Evolutionary conservation across 2,888 invertebrate species (phyloP).

Genomic region (Lypha dubia): DNA sequence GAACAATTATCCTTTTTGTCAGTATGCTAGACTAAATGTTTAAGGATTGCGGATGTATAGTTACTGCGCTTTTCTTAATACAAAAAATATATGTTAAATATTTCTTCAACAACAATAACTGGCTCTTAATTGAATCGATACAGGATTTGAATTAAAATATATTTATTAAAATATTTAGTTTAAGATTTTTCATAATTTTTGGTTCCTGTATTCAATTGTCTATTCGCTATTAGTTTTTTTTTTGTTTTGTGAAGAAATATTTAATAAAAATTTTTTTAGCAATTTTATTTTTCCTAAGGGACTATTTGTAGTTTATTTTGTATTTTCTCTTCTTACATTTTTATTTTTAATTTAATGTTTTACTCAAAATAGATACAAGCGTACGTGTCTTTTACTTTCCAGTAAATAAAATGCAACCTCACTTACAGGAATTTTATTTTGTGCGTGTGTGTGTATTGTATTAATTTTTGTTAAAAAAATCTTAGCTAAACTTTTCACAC

Average conservation of each 20-base stretch:
- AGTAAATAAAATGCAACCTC: neutral
- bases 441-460: neutral
- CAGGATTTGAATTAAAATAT: too few species aligned
- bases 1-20: too few species aligned
- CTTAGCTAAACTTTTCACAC: slow-evolving; percentile 10
- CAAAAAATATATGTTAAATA: too few species aligned
- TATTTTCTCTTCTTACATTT: neutral
- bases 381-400: slow-evolving; percentile 11
- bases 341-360: slow-evolving; percentile 27
- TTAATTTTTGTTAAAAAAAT: neutral
- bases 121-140: too few species aligned
- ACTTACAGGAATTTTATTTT: neutral
- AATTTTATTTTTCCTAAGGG: neutral
- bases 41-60: too few species aligned
- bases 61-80: too few species aligned
- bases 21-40: too few species aligned
- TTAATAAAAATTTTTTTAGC: neutral
- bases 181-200: neutral
- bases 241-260: neutral
- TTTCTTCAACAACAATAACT: too few species aligned
- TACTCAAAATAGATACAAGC: neutral
- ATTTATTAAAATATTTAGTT: neutral
- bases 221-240: neutral
- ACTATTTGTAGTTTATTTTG: neutral
- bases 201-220: too few species aligned